A percentile compares a stretch with the other conserved stretches of the same genome.
phyloP scores from a whole-genome alignment of 1,140 invertebrate species.

The Drosophila kohkoa region DNA sequence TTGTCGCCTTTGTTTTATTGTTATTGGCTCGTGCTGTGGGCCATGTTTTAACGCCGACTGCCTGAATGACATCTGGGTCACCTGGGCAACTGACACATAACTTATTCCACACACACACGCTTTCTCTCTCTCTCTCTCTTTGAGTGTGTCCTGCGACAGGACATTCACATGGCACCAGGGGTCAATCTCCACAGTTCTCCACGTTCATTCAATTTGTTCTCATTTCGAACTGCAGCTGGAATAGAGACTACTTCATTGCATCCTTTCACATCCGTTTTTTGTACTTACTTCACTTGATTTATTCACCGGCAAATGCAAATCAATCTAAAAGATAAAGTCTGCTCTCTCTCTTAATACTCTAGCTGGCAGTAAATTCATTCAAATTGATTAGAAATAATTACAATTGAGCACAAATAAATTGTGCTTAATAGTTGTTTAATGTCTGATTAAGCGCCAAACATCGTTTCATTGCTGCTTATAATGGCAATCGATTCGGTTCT shows the following conservation, averaged over 20 bases:
- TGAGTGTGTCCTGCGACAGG: background rate
- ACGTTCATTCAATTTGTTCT: background rate
- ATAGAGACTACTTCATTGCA: background rate
- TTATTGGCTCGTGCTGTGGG: slow-evolving; percentile 70
- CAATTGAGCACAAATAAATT: background rate
- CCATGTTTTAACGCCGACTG: slow-evolving; percentile 72
- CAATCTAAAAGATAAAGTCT: background rate
- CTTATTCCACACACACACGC: slow-evolving; percentile 36
- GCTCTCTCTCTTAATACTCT: background rate
- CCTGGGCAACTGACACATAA: slow-evolving; percentile 66
- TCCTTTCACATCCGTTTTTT: background rate
- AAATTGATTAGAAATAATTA: background rate
- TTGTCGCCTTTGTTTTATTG: slow-evolving; percentile 68
- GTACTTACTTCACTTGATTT: background rate
- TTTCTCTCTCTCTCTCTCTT: background rate
- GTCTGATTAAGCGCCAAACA: background rate
- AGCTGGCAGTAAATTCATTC: background rate
- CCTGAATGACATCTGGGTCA: slow-evolving; percentile 80
- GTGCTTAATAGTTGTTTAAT: background rate
- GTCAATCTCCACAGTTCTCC: background rate
- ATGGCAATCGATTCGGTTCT: background rate
- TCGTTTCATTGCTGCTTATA: background rate
- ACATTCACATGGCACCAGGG: background rate
- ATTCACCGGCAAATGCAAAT: background rate
- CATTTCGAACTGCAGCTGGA: background rate